Base-by-base conservation (phyloP, 2,113 vertebrate species). In the Catagonus wagneri region DNA sequence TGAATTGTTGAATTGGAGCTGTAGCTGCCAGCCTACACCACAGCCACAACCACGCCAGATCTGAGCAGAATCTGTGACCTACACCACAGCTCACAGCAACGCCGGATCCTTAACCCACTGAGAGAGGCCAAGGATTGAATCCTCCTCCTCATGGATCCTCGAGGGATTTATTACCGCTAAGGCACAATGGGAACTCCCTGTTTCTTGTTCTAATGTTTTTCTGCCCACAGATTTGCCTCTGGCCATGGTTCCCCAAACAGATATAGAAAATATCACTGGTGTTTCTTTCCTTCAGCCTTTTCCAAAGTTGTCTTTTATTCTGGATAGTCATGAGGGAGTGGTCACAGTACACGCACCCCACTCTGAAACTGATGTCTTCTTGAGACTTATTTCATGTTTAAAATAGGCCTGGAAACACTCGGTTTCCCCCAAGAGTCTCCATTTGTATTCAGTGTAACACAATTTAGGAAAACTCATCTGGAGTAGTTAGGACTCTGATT, bases 341-440 rank as follows among this genome's bases (percentile, higher is more conserved):
- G 19, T 17, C 7, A 9, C 34, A 7, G 7, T 5, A 3, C 0
- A 2, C 2, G 0, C 3, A n/a, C 56, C 56, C 2, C 50, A 66
- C 44, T 50, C 39, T 23, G 17, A 85, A 56, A 32, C 4, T 8
- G 36, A 1, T 9, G 27, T 0, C 23, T 32, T 2, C 3, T 1
- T 1, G 36, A 78, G 56, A 13, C 27, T 11, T 11, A 6, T 15
- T 61, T 50, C 66, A 56, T 20, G 3, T 52, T 60, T 60, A 58
- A 68, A 9, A 20, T 16, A 0, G 65, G 71, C 6, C 32, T 52
- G 83, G 32, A 23, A 20, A 36, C 12, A 7, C 29, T 34, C 17
- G 3, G 50, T 19, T 79, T n/a, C 13, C 20, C 29, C 27, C 0
- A 27, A 27, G 29, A 50, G 44, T 1, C 29, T 68, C 23, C 8